Conservation (phyloP, 2,113 vertebrate genomes). For the Cheirogaleus medius region DNA sequence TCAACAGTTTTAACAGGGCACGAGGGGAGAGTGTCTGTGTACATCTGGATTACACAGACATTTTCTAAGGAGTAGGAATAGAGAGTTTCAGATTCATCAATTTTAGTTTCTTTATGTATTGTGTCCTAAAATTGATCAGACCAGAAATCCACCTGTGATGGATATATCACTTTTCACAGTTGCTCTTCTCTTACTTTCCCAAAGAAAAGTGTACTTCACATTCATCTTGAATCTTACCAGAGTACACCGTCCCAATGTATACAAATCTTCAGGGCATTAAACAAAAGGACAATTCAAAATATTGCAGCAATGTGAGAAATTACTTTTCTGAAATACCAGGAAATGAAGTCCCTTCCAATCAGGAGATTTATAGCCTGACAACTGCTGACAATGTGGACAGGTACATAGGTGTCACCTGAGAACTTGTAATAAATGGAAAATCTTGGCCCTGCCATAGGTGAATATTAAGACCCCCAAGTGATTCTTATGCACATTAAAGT, state of each 20-base stretch:
- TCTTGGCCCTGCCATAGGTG: too few species aligned
- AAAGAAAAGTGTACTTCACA: background rate
- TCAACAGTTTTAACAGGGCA: fast-evolving
- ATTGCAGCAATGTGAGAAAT: background rate
- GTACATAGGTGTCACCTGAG: too few species aligned
- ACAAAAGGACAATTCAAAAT: background rate
- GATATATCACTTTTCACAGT: background rate
- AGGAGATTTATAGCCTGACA: background rate
- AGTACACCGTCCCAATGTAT: too few species aligned
- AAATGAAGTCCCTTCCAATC: background rate
- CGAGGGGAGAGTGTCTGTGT: too few species aligned
- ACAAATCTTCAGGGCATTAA: background rate
- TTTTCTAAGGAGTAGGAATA: background rate
- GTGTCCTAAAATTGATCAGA: background rate
- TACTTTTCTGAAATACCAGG: background rate
- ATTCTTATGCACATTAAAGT: background rate
- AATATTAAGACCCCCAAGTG: background rate
- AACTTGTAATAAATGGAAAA: background rate
- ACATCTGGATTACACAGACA: background rate
- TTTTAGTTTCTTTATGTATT: background rate
- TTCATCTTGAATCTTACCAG: background rate
- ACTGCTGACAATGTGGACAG: fast-evolving
- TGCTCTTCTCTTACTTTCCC: background rate
- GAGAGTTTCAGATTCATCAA: background rate
- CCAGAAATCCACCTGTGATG: background rate